Conservation (phyloP, 1,140 invertebrate genomes). For the Diachasmimorpha longicaudata region DNA sequence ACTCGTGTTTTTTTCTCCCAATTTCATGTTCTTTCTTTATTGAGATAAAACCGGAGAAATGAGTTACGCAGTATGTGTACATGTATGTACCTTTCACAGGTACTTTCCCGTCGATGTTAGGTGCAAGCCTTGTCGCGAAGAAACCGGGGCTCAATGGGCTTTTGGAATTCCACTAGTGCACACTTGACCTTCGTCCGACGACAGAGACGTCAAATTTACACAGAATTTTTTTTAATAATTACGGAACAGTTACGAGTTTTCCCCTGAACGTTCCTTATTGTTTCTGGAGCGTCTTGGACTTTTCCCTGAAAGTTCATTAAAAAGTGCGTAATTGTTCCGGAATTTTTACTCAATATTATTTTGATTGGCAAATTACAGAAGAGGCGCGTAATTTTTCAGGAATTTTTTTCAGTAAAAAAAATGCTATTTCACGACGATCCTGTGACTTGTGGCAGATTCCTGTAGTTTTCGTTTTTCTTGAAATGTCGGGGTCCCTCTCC, state of each 20-base stretch:
- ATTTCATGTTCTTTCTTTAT: background rate
- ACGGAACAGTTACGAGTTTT: too few relatives aligned
- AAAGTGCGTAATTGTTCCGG: too few relatives aligned
- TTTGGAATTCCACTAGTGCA: background rate
- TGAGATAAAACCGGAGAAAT: slow-evolving; percentile 1
- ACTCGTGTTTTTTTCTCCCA: background rate
- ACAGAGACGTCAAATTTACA: background rate
- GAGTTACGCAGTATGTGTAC: background rate
- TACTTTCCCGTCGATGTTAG: background rate
- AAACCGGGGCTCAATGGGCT: background rate
- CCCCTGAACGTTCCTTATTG: too few relatives aligned
- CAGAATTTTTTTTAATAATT: background rate
- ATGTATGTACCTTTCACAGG: background rate
- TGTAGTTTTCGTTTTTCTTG: background rate
- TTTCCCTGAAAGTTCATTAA: too few relatives aligned
- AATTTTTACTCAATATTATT: too few relatives aligned
- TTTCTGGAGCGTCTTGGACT: too few relatives aligned
- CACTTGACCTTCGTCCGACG: background rate
- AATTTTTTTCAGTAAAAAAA: too few relatives aligned
- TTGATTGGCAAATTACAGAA: too few relatives aligned
- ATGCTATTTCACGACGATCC: background rate
- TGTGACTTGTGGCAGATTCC: too few relatives aligned
- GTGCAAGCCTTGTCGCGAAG: background rate
- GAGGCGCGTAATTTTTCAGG: too few relatives aligned
- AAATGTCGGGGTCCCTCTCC: background rate